Conservation (phyloP, 2,888 invertebrate genomes). For the Lycocerus yunnanus region DNA sequence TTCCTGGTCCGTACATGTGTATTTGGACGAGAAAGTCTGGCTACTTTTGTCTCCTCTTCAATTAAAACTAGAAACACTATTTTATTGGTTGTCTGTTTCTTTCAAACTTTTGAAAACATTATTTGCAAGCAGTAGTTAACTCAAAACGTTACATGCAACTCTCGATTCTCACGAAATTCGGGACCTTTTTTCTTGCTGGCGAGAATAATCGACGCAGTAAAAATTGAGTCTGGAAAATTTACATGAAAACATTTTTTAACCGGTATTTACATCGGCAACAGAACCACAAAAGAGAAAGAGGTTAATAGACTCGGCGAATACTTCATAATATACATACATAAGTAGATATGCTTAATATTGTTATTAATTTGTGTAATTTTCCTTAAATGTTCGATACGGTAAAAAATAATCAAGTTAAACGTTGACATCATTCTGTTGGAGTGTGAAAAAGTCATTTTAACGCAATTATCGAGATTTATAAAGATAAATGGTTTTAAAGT, state of each 20-base stretch:
- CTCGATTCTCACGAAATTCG: not conserved
- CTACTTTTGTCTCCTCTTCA: conserved; percentile 35
- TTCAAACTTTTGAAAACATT: conserved; percentile 11
- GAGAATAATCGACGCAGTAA: not conserved
- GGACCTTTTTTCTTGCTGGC: not conserved
- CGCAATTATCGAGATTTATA: conserved; percentile 7
- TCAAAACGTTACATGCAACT: conserved; percentile 5
- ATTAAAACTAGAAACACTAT: conserved; percentile 31
- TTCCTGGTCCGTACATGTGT: conserved; percentile 45
- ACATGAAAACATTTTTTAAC: too few species aligned
- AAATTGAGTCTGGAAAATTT: too few species aligned
- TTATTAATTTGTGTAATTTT: too few species aligned
- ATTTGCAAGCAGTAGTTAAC: conserved; percentile 18
- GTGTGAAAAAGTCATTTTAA: conserved; percentile 6
- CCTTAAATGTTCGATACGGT: too few species aligned
- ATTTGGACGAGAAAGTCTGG: conserved; percentile 35
- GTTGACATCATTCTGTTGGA: not conserved
- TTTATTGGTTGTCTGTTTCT: conserved; percentile 13
- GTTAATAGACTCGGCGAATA: too few species aligned
- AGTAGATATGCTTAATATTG: too few species aligned
- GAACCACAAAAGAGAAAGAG: too few species aligned
- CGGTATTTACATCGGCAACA: too few species aligned
- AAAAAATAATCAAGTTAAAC: not conserved
- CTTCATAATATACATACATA: too few species aligned
- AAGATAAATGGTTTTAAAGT: conserved; percentile 6